These are phyloP conservation scores for Pristiophorus japonicus DNA, from an alignment of 2,113 vertebrate genomes.

Conservation along the genomic window DNA sequence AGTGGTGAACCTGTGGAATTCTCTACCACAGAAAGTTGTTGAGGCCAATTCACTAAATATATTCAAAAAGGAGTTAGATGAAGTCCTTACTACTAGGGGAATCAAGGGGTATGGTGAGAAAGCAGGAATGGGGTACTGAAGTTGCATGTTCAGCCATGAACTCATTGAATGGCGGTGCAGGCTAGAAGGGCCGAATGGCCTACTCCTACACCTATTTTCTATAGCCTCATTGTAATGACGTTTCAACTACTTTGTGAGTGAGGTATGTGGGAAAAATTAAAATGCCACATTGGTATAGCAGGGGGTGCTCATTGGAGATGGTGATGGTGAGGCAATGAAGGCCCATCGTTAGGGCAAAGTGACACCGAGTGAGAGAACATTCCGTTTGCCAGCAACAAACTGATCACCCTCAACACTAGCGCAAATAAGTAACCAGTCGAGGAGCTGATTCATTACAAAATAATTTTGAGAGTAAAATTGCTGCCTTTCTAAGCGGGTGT, in stretches of 20 bases:
- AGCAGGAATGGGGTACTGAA: too few species aligned
- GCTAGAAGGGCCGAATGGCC: too few species aligned
- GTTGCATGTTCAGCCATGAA: too few species aligned
- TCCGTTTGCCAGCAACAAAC: background rate
- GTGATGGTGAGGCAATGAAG: background rate
- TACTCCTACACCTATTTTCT: too few species aligned
- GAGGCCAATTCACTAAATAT: too few species aligned
- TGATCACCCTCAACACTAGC: background rate
- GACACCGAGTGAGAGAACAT: background rate
- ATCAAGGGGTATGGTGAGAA: too few species aligned
- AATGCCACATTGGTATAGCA: background rate
- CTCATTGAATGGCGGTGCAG: too few species aligned
- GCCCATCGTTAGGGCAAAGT: background rate
- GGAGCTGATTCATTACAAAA: background rate
- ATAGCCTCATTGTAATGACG: background rate
- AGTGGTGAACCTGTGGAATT: too few species aligned
- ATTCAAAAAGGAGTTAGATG: too few species aligned
- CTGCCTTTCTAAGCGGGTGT: background rate
- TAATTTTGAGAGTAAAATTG: background rate
- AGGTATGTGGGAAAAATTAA: background rate
- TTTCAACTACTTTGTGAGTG: background rate
- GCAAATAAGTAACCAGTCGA: background rate
- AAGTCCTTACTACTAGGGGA: too few species aligned
- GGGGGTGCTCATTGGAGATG: background rate
- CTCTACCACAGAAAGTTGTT: too few species aligned